Conservation (phyloP, 2,888 invertebrate species). For the Drosophila demipolita region DNA sequence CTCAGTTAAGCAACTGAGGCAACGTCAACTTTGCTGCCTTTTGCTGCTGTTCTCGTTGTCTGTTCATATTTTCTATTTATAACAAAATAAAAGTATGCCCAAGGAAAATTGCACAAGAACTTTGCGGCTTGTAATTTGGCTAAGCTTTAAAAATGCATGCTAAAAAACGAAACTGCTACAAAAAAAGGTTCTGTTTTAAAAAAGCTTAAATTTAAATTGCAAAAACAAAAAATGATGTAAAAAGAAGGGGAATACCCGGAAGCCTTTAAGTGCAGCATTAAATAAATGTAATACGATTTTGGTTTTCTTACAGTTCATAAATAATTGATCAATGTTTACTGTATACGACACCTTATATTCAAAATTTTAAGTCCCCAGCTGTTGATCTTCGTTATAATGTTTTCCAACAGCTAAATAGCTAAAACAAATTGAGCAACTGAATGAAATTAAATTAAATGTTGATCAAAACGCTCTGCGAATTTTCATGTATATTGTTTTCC, state of each 20-base stretch:
- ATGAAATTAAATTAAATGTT: not conserved
- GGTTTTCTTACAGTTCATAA: no score
- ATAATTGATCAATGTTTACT: no score
- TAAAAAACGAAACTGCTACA: not conserved
- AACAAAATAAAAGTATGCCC: not conserved
- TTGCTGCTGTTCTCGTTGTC: not conserved
- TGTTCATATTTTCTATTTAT: not conserved
- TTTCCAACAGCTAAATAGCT: not conserved
- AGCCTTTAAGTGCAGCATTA: no score
- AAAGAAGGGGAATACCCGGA: not conserved
- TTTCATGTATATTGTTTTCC: not conserved
- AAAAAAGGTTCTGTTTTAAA: not conserved
- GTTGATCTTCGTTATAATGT: no score
- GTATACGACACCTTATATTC: no score
- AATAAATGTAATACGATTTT: no score
- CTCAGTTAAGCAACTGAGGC: slow-evolving; percentile 66
- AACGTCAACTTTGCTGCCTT: slow-evolving; percentile 23
- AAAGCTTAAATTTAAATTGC: not conserved
- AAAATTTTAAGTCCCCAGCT: no score
- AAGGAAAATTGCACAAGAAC: not conserved
- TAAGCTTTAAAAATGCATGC: not conserved
- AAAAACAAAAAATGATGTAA: not conserved
- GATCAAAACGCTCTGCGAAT: not conserved
- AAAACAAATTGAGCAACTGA: not conserved
- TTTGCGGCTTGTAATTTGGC: not conserved